Conservation (phyloP, 2,113 vertebrate species). For the Nerophis ophidion region DNA sequence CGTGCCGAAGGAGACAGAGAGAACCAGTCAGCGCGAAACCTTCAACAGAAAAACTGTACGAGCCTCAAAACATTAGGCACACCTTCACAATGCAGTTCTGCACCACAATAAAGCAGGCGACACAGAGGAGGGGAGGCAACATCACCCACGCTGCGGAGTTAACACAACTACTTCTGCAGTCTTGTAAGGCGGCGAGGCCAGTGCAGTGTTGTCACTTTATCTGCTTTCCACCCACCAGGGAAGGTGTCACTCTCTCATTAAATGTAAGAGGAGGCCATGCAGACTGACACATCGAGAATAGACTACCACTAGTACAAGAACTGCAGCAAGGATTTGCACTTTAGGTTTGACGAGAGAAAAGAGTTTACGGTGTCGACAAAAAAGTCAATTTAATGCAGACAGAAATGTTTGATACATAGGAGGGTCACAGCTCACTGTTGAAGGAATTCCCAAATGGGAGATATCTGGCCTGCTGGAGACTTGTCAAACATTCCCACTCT, state of each 20-base stretch:
- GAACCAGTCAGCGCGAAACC: background rate
- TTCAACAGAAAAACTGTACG: background rate
- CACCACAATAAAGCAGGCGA: no score
- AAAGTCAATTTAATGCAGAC: no score
- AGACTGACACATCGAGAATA: conserved; percentile 10
- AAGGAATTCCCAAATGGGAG: conserved; percentile 11
- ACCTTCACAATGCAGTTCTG: no score
- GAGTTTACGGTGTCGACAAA: no score
- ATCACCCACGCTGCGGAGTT: no score
- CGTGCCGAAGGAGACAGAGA: conserved; percentile 7
- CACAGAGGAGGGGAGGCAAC: no score
- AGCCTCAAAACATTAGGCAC: no score
- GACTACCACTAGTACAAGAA: no score
- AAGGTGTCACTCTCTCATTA: conserved; percentile 20
- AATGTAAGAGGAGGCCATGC: conserved; percentile 15
- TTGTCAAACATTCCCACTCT: background rate
- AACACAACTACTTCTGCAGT: no score
- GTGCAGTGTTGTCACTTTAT: background rate
- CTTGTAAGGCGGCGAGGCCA: background rate
- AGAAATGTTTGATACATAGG: no score
- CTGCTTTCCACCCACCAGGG: background rate
- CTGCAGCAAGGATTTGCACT: no score
- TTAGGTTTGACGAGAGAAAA: no score
- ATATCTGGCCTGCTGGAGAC: conserved; percentile 10
- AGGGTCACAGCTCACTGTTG: background rate